These are phyloP conservation scores for Leptodactylus fuscus DNA, from an alignment of 2,113 vertebrate species.

Conservation along the genomic window DNA sequence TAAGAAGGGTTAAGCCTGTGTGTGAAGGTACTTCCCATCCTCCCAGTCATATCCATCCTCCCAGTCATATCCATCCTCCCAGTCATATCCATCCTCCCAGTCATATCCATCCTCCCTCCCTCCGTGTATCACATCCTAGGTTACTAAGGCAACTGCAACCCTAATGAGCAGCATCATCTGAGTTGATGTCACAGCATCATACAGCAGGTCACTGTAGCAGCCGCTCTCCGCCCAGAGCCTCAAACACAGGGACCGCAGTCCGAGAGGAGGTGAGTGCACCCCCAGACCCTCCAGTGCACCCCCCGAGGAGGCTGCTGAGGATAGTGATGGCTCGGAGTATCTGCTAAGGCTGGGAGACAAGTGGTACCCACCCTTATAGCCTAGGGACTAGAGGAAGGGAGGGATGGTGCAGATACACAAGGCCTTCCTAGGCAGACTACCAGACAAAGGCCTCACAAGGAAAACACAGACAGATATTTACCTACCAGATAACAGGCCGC, in stretches of 20 bases:
- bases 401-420: conserved; percentile 39
- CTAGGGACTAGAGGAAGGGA: conserved; percentile 35
- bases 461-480: conserved; percentile 32
- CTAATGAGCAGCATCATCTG: conserved; percentile 82
- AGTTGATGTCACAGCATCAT: conserved; percentile 71
- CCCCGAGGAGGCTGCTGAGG: conserved; percentile 7
- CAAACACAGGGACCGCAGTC: conserved; percentile 50
- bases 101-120: conserved; percentile 31
- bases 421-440: conserved; percentile 16
- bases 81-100: conserved; percentile 30
- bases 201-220: conserved; percentile 67
- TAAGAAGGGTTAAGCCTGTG: conserved; percentile 31
- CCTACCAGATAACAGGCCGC: background rate
- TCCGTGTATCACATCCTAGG: conserved; percentile 74
- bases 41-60: conserved; percentile 44
- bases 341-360: background rate
- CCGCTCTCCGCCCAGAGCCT: conserved; percentile 45
- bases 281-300: background rate
- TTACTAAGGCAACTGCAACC: conserved; percentile 81
- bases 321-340: background rate
- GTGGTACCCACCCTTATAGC: conserved; percentile 54
- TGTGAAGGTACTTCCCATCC: conserved; percentile 56
- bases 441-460: conserved; percentile 54
- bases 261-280: conserved; percentile 47
- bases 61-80: conserved; percentile 26